Percentiles rank a stretch among this genome's conserved stretches.
Evolutionary conservation across 2,113 vertebrate species (phyloP).

Genomic region (Perccottus glenii): DNA sequence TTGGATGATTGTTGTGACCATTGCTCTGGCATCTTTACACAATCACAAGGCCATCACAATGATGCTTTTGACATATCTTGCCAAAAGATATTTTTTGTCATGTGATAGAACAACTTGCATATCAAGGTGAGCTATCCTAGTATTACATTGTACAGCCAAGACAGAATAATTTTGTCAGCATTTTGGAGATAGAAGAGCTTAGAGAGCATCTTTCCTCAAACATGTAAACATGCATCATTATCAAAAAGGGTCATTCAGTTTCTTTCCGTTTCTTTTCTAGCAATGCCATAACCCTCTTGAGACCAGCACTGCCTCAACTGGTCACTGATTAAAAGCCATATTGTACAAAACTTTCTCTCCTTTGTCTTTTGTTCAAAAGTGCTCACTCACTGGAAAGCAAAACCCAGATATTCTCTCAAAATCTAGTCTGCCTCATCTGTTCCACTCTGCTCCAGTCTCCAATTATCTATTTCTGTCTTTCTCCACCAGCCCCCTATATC

Average conservation of each 20-base stretch:
- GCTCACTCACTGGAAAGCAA: slow-evolving; percentile 30
- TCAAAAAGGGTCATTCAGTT: slow-evolving; percentile 19
- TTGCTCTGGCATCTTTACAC: neutral
- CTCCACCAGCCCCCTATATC: slow-evolving; percentile 55
- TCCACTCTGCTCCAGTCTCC: slow-evolving; percentile 57
- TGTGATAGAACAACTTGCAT: neutral
- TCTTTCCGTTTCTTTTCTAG: slow-evolving; percentile 8
- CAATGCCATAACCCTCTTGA: slow-evolving; percentile 25
- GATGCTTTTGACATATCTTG: neutral
- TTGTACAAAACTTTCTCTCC: slow-evolving; percentile 35
- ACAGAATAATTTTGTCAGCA: neutral
- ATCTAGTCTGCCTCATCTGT: slow-evolving; percentile 37
- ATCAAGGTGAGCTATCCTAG: neutral
- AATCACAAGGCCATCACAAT: too few species aligned
- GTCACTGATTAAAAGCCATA: slow-evolving; percentile 56
- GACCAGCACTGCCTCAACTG: slow-evolving; percentile 40
- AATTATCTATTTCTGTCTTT: slow-evolving; percentile 68
- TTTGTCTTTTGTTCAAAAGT: slow-evolving; percentile 43
- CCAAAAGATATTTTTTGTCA: neutral
- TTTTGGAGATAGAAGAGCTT: slow-evolving; percentile 20
- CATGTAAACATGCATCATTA: slow-evolving; percentile 24
- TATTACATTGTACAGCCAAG: slow-evolving; percentile 1
- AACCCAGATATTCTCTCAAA: slow-evolving; percentile 55
- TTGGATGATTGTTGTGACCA: neutral
- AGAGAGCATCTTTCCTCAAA: slow-evolving; percentile 13